phyloP scores from a whole-genome alignment of 35 echinoderm and acorn worm genomes.

The Eucidaris tribuloides region DNA sequence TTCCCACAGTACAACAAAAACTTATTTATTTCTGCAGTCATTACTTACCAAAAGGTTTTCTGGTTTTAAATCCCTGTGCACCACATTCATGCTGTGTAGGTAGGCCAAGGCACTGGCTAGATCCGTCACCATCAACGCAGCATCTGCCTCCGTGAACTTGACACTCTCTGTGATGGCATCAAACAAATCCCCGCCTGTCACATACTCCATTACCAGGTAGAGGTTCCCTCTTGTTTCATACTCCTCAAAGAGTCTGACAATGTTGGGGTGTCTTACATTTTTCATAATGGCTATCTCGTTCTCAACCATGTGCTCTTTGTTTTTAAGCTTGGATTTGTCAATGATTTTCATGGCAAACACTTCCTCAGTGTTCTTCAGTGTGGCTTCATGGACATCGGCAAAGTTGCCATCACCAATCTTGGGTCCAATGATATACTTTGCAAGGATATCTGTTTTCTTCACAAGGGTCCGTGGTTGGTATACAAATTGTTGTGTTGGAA shows the following conservation, averaged over 20 bases:
- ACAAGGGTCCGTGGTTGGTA: slow-evolving; percentile 37
- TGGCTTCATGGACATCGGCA: slow-evolving; percentile 80
- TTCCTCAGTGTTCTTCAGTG: slow-evolving; percentile 53
- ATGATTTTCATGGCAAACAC: slow-evolving; percentile 96
- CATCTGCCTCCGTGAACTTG: slow-evolving; percentile 96
- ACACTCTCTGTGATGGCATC: slow-evolving; percentile 99
- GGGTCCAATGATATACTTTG: slow-evolving; percentile 73
- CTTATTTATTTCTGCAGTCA: too few relatives aligned
- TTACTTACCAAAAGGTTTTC: slow-evolving; percentile 97
- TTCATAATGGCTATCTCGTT: slow-evolving; percentile 98
- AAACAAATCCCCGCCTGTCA: slow-evolving; percentile 91
- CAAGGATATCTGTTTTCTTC: slow-evolving; percentile 63
- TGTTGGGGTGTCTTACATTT: slow-evolving; percentile 89
- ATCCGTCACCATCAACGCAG: slow-evolving; percentile 82
- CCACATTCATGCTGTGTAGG: slow-evolving; percentile 82
- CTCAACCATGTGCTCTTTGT: slow-evolving; percentile 97
- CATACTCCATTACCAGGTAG: slow-evolving; percentile 95
- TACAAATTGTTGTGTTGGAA: background rate
- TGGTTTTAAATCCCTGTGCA: slow-evolving; percentile 93
- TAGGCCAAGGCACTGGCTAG: slow-evolving; percentile 78
- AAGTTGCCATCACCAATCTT: slow-evolving; percentile 98
- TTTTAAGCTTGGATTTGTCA: slow-evolving; percentile 80
- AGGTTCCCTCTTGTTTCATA: slow-evolving; percentile 85
- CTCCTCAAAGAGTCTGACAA: slow-evolving; percentile 91
- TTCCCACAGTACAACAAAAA: too few relatives aligned